Evolutionary conservation across 2,888 invertebrate genomes (phyloP), one percentile per base, ranked within the genome.

Genomic region (Pyrochroa serraticornis): DNA sequence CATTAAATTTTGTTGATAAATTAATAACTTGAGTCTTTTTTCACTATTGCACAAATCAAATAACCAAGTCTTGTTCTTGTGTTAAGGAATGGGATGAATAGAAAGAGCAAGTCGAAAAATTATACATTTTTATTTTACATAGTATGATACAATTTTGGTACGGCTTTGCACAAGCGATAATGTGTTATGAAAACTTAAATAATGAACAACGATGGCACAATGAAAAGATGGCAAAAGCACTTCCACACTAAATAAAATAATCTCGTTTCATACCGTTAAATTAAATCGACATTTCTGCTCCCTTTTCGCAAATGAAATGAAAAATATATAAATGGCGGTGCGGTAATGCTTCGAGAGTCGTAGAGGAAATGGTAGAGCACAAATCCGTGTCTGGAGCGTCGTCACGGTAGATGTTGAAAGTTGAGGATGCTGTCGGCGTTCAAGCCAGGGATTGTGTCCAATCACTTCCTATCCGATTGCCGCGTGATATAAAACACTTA

Each of bases 151-250:
- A 74, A 69, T 71, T 71, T 70, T 72, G 67, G 71, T 71, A 68
- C 67, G 72, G 72, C 71, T 62, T 71, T 71, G 73, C 72, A 67
- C 66, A 73, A 73, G 72, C 71, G 65, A 68, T 66, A 69, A 71
- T 70, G 73, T 69, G 61, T 64, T 63, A 63, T 66, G 67, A 70
- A 69, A 65, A 71, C 67, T 73, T 70, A 75, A 74, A 74, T 72
- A 75, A 74, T 71, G 70, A 73, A 75, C 65, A 72, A 73, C 69
- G 74, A 76, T 75, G 74, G 73, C 72, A 68, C 68, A 75, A 75
- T 76, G 76, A 77, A 74, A 73, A 75, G 67, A 77, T 73, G 73
- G 76, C 75, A 67, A 68, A 77, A 78, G 77, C 77, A 75, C 76
- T 74, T 76, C 75, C 77, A 78, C 77, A 76, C 77, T 72, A 73